phyloP scores from a whole-genome alignment of 1,140 invertebrate species.

The Papilio polytes region DNA sequence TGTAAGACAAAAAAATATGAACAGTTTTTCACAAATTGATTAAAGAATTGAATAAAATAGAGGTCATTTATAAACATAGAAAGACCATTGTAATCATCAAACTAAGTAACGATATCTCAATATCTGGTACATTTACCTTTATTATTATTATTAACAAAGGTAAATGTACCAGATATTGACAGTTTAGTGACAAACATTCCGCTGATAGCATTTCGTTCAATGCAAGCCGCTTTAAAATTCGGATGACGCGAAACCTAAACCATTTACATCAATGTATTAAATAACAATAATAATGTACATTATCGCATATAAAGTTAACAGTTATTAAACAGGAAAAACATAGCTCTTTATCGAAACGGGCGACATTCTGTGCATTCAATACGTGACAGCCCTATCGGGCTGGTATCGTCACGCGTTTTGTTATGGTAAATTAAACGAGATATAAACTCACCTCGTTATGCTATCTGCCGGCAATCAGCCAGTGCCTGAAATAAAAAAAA shows the following conservation, averaged over 20 bases:
- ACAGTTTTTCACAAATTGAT: too few species aligned
- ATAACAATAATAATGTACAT: background rate
- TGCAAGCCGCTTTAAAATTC: background rate
- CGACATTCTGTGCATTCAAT: background rate
- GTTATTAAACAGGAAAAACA: background rate
- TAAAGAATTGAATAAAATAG: too few species aligned
- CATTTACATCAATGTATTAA: too few species aligned
- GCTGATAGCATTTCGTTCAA: background rate
- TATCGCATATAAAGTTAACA: background rate
- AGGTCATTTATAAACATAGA: too few species aligned
- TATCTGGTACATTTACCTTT: too few species aligned
- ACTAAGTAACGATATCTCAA: too few species aligned
- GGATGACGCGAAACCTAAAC: background rate
- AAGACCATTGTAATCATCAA: too few species aligned
- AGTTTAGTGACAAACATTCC: too few species aligned
- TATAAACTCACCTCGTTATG: slow-evolving; percentile 28
- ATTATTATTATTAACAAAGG: too few species aligned
- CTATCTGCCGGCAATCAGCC: slow-evolving; percentile 16
- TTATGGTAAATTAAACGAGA: slow-evolving; percentile 29
- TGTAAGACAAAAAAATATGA: too few species aligned
- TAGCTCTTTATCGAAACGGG: background rate
- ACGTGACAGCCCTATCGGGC: slow-evolving; percentile 28
- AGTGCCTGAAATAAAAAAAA: slow-evolving; percentile 21
- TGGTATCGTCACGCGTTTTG: slow-evolving; percentile 2
- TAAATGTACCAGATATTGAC: too few species aligned